Evolutionary conservation across 2,797 vertebrate genomes (phyloP).

Genomic region (Clamator glandarius): DNA sequence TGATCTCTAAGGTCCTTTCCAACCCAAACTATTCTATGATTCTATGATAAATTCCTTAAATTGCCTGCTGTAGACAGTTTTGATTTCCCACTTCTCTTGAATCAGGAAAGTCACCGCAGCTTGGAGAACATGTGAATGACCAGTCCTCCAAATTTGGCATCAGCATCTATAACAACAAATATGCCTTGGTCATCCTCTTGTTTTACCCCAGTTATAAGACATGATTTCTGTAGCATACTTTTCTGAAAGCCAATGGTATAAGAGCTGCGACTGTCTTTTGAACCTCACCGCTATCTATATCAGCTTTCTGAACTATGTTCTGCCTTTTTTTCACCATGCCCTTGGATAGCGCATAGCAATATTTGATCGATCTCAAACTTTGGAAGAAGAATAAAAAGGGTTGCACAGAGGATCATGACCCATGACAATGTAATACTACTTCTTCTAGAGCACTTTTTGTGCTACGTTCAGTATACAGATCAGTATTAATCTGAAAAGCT

Average conservation of each 20-base stretch:
- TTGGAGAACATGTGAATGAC: background rate
- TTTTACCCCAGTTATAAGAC: background rate
- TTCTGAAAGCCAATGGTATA: background rate
- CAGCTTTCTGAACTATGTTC: background rate
- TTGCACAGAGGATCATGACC: background rate
- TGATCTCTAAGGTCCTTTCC: too few species aligned
- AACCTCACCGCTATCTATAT: background rate
- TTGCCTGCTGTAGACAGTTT: background rate
- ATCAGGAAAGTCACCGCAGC: background rate
- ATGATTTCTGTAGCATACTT: background rate
- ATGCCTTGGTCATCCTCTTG: background rate
- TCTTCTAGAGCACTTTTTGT: background rate
- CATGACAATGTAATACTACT: background rate
- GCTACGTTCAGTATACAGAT: background rate
- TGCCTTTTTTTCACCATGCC: background rate
- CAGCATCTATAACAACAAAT: background rate
- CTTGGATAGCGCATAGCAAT: background rate
- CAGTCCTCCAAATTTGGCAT: background rate
- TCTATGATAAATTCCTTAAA: slow-evolving; percentile 29
- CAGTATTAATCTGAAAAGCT: background rate
- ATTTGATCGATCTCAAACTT: background rate
- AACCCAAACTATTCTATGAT: too few species aligned
- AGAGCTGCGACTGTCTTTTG: background rate
- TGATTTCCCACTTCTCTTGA: background rate
- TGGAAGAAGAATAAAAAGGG: background rate